Conservation (phyloP, 2,888 invertebrate genomes). For the Cephus pygmeus region DNA sequence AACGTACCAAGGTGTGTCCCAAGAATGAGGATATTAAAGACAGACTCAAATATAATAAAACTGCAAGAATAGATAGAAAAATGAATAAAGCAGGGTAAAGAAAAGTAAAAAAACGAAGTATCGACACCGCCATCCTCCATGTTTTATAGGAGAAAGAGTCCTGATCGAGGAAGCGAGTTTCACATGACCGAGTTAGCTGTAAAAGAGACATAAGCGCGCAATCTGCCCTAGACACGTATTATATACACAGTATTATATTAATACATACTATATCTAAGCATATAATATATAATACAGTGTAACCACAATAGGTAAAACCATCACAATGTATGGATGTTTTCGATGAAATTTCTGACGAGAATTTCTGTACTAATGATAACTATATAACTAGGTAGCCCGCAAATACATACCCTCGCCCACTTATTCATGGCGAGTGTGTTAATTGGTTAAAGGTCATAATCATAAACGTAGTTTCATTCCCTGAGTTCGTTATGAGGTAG, state of each 20-base stretch:
- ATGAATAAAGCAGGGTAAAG: not conserved
- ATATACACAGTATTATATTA: not conserved
- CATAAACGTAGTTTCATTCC: conserved; percentile 44
- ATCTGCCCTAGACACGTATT: not conserved
- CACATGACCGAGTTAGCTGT: conserved; percentile 54
- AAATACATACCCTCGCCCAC: not conserved
- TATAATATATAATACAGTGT: not conserved
- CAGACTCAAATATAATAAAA: not conserved
- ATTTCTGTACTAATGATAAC: not conserved
- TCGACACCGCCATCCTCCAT: not conserved
- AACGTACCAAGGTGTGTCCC: not conserved
- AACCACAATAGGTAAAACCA: not conserved
- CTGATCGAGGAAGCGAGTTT: conserved; percentile 35
- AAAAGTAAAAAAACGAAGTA: not conserved
- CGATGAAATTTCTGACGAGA: not conserved
- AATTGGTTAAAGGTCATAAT: conserved; percentile 59
- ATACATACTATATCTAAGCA: not conserved
- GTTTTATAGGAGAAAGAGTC: not conserved
- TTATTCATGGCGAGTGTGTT: conserved; percentile 28
- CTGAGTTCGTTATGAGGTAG: conserved; percentile 5
- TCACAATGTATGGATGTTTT: not conserved
- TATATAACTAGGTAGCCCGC: not conserved
- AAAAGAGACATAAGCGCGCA: not conserved
- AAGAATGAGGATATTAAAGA: not conserved
- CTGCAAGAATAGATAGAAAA: not conserved